phyloP scores from a whole-genome alignment of 2,888 invertebrate species.

The Thereva unica region DNA sequence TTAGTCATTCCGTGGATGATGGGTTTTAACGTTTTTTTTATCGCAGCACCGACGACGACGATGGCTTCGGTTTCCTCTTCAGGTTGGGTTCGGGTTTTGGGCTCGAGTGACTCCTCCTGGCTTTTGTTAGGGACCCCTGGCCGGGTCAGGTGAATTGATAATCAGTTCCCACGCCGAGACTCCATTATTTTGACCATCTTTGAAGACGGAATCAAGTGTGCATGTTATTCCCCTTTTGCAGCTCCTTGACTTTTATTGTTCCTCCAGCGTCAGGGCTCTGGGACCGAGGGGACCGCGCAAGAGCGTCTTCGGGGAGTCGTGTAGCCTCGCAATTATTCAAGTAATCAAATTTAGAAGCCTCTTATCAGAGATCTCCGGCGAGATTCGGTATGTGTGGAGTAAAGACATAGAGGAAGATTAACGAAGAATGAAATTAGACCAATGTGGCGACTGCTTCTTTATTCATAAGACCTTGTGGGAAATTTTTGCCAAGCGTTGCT shows the following conservation, averaged over 20 bases:
- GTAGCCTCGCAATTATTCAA: background rate
- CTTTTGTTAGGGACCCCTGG: background rate
- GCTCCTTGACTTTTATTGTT: too few species aligned
- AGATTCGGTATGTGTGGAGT: slow-evolving; percentile 1
- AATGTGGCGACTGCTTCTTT: slow-evolving; percentile 6
- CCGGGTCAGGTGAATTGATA: slow-evolving; percentile 10
- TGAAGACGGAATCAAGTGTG: too few species aligned
- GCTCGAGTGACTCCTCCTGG: slow-evolving; percentile 9
- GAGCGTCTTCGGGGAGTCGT: too few species aligned
- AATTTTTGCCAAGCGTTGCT: too few species aligned
- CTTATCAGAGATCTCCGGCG: slow-evolving; percentile 2
- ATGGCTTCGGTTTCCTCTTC: slow-evolving; percentile 7
- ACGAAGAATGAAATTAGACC: background rate
- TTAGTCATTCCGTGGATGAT: slow-evolving; percentile 3
- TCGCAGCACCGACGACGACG: slow-evolving; percentile 5
- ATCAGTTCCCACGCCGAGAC: slow-evolving; percentile 16
- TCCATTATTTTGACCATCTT: background rate
- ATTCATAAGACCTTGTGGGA: background rate
- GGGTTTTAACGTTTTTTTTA: slow-evolving; percentile 27
- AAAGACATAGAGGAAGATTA: background rate
- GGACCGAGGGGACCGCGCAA: too few species aligned
- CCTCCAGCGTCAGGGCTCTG: too few species aligned
- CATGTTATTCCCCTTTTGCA: too few species aligned
- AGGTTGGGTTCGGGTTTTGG: slow-evolving; percentile 3
- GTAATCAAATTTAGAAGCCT: slow-evolving; percentile 8